Base-by-base conservation (phyloP, 2,888 invertebrate genomes). In the Drosophila bunnanda region DNA sequence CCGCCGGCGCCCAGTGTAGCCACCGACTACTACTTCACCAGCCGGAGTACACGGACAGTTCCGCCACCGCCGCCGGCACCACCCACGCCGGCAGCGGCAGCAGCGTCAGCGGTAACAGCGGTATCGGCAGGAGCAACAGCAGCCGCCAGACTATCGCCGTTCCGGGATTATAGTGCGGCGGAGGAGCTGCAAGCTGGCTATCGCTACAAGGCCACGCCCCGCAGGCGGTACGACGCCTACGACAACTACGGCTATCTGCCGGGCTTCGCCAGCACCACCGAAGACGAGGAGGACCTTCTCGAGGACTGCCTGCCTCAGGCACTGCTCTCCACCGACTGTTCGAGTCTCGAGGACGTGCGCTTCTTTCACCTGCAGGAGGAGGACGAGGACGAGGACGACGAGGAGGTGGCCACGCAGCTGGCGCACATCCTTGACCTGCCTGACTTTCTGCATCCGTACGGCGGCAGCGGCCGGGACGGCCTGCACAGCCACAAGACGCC, bases 401-500 rank as follows among this genome's bases (percentile, higher is more conserved):
- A 88, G 59, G 89, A 77, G 65, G 88, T 73, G 28, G 73, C 56
- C 64, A 57, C 75, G 72, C 78, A 84, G 68, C 69, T 82, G 88
- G 90, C 89, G 65, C 90, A 80, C 60, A 74, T 85, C 70, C 79
- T 79, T 67, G 89, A 84, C 70, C 44, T 86, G 57, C 89, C 85
- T 54, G 87, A 88, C 62, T 86, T 81, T 76, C 52, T 86, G 43
- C 85, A 85, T 39, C 86, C 83, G 76, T 88, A 86, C 67, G 81
- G 90, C 77, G 83, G 85, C 80, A 76, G 84, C 80, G 76, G 82
- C 84, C 79, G 77, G 55, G 67, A 58, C 74, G 81, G 67, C 81
- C 78, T 75, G 81, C 76, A 83, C 88, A 82, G 88, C 87, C 88
- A 87, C 88, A 89, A 89, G 57, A 87, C 87, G 78, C 80, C 83